Percentiles rank a stretch among this genome's conserved stretches.
Evolutionary conservation across 2,888 invertebrate genomes (phyloP).

Genomic region (Idaea dimidiata): DNA sequence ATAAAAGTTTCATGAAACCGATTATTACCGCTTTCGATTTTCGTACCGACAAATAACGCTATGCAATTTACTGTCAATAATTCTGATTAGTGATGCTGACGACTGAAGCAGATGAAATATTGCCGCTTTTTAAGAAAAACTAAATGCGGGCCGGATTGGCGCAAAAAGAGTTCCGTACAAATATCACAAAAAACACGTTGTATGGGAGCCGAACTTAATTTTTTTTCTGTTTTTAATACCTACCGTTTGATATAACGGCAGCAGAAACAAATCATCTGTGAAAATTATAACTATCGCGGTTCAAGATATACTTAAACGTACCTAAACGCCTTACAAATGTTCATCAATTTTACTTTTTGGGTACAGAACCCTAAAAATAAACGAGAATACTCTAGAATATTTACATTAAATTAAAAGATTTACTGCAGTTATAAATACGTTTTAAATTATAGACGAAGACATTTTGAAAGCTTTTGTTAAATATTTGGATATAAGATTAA

Average conservation of each 20-base stretch:
- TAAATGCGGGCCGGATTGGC: no score
- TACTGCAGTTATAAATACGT: neutral
- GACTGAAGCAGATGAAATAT: neutral
- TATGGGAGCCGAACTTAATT: no score
- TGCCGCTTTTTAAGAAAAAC: neutral
- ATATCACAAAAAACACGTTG: no score
- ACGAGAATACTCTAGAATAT: neutral
- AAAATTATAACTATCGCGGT: no score
- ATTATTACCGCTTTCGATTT: conserved; percentile 37
- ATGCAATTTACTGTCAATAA: neutral
- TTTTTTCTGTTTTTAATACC: no score
- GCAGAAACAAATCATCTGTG: no score
- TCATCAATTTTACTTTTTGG: no score
- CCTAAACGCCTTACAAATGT: no score
- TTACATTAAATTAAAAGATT: neutral
- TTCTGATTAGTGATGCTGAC: neutral
- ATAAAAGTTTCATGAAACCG: conserved; percentile 31
- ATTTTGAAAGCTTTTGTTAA: neutral
- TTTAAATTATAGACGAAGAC: neutral
- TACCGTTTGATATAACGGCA: no score
- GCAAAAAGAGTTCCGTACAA: no score
- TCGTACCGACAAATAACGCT: conserved; percentile 11
- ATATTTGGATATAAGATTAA: no score
- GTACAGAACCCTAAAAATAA: neutral
- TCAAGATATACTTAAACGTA: no score